Conservation (phyloP, 2,113 vertebrate species). For the Labrus mixtus region DNA sequence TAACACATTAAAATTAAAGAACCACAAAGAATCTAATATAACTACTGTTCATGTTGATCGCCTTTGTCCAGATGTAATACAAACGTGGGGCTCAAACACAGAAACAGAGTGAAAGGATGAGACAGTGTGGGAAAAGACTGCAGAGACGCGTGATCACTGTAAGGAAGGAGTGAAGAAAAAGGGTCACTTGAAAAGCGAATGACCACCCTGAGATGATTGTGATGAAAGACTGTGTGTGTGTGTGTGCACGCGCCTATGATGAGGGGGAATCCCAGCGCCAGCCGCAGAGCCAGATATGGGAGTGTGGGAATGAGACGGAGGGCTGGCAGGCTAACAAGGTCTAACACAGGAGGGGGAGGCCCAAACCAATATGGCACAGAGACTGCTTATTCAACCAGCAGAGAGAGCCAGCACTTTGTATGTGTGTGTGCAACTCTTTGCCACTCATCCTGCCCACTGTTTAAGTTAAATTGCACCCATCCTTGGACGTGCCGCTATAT, state of each 20-base stretch:
- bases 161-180: constrained; percentile 35
- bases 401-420: constrained; percentile 52
- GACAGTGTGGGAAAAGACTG: constrained; percentile 12
- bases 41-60: background rate
- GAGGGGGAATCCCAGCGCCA: constrained; percentile 76
- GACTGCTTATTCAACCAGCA: constrained; percentile 71
- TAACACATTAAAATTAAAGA: constrained; percentile 14
- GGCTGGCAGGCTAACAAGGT: constrained; percentile 78
- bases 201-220: constrained; percentile 47
- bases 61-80: background rate
- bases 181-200: constrained; percentile 45
- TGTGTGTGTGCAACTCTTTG: constrained; percentile 43
- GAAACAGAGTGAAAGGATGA: constrained; percentile 9
- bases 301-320: constrained; percentile 80
- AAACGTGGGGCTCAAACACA: constrained; percentile 10
- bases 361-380: constrained; percentile 76
- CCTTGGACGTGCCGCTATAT: constrained; percentile 51
- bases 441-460: constrained; percentile 54
- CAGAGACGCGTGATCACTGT: background rate
- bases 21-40: background rate
- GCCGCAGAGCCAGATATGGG: constrained; percentile 71
- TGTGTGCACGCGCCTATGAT: constrained; percentile 38
- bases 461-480: constrained; percentile 69
- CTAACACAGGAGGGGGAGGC: constrained; percentile 70
- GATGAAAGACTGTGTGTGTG: constrained; percentile 18